Evolutionary conservation across 2,888 invertebrate species (phyloP).

Genomic region (Platycnemis pennipes): DNA sequence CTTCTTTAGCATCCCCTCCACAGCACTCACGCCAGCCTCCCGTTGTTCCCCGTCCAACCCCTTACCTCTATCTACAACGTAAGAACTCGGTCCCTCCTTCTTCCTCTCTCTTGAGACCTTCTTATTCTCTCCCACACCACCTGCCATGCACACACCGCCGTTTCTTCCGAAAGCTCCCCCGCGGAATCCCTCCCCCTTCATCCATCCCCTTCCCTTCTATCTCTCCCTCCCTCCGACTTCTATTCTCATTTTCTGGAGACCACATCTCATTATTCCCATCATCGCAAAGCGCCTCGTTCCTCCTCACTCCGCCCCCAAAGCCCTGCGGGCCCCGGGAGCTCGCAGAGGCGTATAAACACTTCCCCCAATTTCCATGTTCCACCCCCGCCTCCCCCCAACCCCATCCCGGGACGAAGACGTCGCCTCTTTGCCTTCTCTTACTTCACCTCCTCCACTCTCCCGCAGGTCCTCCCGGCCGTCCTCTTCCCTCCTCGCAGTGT

Average conservation of each 20-base stretch:
- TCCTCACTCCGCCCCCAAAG: background rate
- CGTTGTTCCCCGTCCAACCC: background rate
- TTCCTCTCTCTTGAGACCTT: background rate
- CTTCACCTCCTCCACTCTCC: background rate
- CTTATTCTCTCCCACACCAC: background rate
- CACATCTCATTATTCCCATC: slow-evolving; percentile 58
- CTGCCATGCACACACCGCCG: background rate
- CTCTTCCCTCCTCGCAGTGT: background rate
- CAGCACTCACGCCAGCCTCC: background rate
- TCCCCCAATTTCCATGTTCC: slow-evolving; percentile 39
- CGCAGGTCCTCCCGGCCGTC: background rate
- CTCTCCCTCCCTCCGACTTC: background rate
- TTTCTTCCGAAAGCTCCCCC: background rate
- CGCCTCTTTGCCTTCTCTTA: background rate
- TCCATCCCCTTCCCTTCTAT: background rate
- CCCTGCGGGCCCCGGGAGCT: background rate
- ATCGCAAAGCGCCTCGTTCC: background rate
- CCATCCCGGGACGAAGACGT: background rate
- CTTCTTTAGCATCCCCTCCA: background rate
- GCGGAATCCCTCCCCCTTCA: background rate
- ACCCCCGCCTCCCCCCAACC: background rate
- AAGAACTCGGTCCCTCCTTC: background rate
- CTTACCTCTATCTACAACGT: background rate
- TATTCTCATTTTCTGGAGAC: slow-evolving; percentile 31
- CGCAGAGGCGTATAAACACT: slow-evolving; percentile 37